Evolutionary conservation across 2,113 vertebrate species (phyloP), one percentile per base, ranked within the genome.

Genomic region (Pomatorhinus ruficollis): DNA sequence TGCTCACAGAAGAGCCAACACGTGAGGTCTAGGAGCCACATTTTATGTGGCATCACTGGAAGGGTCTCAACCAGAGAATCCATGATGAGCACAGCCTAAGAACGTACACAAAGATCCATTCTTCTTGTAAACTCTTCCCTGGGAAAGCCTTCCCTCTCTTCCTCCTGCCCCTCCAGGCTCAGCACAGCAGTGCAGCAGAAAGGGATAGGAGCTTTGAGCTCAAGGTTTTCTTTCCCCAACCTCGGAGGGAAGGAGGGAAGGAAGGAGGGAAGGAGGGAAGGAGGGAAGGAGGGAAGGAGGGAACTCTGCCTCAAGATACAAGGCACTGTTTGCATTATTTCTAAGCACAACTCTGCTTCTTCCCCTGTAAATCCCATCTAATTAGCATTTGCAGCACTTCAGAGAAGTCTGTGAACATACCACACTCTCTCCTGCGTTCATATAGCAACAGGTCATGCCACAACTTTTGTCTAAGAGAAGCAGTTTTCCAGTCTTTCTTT

Each of bases 141-240:
- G 39, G 24, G 19, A 49, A 94, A 82, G 6, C 25, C n/a, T 66
- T 61, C 17, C 33, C 13, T 82, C 5, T 23, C 12, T 19, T 59
- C 35, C 49, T 78, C 22, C 28, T 50, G 31, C 20, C 45, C 10
- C 15, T 81, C 37, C 84, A 74, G 60, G 12, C 22, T 69, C 49
- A 66, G 9, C 27, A 54, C 5, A 77, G 50, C 53, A 63, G 44
- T 23, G 33, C 47, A 90, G 47, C 25, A 76, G 54, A 13, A 81
- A 52, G 78, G 15, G 17, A 74, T 4, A 54, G 0, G 0, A 81
- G 31, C 11, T 72, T 75, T 30, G 39, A 52, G 31, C 20, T 61
- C 21, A 69, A 60, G 7, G 40, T 10, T 85, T 79, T 75, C 11
- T 70, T 63, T 75, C 15, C 27, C 50, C 33, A 23, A 4, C 1